These are phyloP conservation scores for Brachycybe producta DNA, from an alignment of 2,888 invertebrate genomes.

Conservation along the genomic window DNA sequence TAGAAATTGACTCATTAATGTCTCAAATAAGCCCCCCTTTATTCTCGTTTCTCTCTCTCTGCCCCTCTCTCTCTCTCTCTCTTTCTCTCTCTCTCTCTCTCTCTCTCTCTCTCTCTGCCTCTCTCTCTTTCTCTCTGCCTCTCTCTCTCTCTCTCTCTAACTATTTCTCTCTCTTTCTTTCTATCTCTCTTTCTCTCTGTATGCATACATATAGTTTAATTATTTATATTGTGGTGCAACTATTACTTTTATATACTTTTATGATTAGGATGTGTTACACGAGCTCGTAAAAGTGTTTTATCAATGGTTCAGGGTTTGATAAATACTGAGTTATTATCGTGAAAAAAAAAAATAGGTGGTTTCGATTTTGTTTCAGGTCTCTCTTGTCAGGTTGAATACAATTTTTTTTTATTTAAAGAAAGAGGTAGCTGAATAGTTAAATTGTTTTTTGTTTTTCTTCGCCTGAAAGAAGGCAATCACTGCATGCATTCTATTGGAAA, in stretches of 20 bases:
- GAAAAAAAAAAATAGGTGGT: too few species aligned
- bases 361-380: constrained; percentile 3
- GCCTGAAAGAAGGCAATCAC: constrained; percentile 1
- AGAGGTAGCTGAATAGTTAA: not conserved
- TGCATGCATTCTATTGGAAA: not conserved
- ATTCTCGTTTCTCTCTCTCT: not conserved
- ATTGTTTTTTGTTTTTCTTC: not conserved
- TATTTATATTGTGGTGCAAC: too few species aligned
- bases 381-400: constrained; percentile 1
- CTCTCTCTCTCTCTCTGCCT: constrained; percentile 10
- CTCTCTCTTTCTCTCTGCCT: constrained; percentile 9
- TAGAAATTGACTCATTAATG: too few species aligned
- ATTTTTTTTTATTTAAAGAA: constrained; percentile 3
- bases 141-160: constrained; percentile 11
- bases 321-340: too few species aligned
- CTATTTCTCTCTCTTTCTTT: constrained; percentile 15
- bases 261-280: too few species aligned
- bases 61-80: not conserved
- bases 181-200: constrained; percentile 20
- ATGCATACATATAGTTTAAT: too few species aligned
- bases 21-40: too few species aligned
- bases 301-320: too few species aligned
- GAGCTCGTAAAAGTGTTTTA: too few species aligned
- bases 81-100: constrained; percentile 12
- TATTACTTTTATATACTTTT: too few species aligned